Base-by-base conservation (phyloP, 2,888 invertebrate genomes). In the Dryobota labecula region DNA sequence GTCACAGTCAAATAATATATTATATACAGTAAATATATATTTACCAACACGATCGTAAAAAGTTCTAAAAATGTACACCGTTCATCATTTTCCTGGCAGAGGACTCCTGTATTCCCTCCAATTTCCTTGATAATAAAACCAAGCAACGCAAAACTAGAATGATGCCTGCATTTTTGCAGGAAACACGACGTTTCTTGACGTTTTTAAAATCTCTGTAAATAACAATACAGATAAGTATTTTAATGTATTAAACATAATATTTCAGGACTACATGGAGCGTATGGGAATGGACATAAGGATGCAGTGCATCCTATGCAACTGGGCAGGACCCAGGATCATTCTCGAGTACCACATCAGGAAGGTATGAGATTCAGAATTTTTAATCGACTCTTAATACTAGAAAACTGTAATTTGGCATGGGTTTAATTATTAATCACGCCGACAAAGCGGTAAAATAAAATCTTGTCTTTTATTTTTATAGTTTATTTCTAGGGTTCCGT, bases 221-320 rank as follows among this genome's bases (percentile, higher is more conserved):
- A 41, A 45, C 20, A 18, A 45, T 18, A 20, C 7, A 45, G n/a
- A 47, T 47, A n/a, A n/a, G 4, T 33, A 33, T n/a, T 33, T 33
- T 47, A 27, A 53, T 63, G 9, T 20, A 1, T 6, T 66, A 30
- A 13, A 27, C 7, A 5, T 38, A 30, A 30, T 47, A 15, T 89
- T 89, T 5, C 82, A 95, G 95, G 94, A 94, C 65, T 95, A 94
- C 73, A 91, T 94, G 92, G 94, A 94, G 70, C 86, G 92, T 0
- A 91, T 94, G 64, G 92, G 90, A 6, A 92, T 93, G 91, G 94
- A 93, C 7, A 79, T 87, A 33, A 78, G 87, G 4, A 88, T 93
- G 80, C 90, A 91, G 78, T 95, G 95, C 82, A 78, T 94, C 2
- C 56, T 94, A 0, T 95, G 95, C 72, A 77, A 86, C n/a, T 94